Base-by-base conservation (phyloP, 2,113 vertebrate genomes). In the Odontesthes bonariensis region DNA sequence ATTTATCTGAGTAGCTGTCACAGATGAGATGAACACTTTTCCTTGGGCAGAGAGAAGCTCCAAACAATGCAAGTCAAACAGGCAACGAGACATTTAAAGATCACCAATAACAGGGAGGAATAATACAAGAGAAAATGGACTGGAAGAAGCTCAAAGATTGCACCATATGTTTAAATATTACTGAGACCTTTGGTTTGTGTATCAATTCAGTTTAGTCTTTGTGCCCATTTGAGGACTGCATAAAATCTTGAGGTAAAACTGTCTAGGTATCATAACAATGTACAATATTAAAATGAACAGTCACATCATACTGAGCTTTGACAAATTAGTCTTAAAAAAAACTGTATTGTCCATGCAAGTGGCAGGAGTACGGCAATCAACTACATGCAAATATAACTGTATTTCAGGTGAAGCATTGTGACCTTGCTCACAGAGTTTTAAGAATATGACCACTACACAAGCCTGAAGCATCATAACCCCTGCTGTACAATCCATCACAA, bases 401-500 rank as follows among this genome's bases (percentile, higher is more conserved):
- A 62, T 87, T 77, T 79, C 53, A 82, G 51, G 60, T 67, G 46
- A 58, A 82, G 57, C 38, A 57, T 66, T 27, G 33, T 70, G 71
- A 88, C 83, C 77, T 85, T 91, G 73, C 62, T 73, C 75, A 60
- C 13, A 55, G 61, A 81, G 58, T 40, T 82, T 82, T 54, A 63
- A 62, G 44, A 82, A 77, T 76, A 82, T 58, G 65, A 78, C 82
- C 85, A 73, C 13, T 47, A 66, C 73, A 86, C 64, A 58, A 71
- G 83, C 90, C 79, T 33, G 46, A 69, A 77, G 88, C 83, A 75
- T 61, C 46, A 9, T 86, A 75, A 90, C 79, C 75, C 47, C 54
- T 62, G 70, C 54, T 73, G 75, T 69, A 64, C 69, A 53, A 83
- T 85, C 85, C 77, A 83, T 86, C 83, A 89, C 60, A 78, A 84